Conservation (phyloP, 2,113 vertebrate genomes). For the Platichthys flesus region DNA sequence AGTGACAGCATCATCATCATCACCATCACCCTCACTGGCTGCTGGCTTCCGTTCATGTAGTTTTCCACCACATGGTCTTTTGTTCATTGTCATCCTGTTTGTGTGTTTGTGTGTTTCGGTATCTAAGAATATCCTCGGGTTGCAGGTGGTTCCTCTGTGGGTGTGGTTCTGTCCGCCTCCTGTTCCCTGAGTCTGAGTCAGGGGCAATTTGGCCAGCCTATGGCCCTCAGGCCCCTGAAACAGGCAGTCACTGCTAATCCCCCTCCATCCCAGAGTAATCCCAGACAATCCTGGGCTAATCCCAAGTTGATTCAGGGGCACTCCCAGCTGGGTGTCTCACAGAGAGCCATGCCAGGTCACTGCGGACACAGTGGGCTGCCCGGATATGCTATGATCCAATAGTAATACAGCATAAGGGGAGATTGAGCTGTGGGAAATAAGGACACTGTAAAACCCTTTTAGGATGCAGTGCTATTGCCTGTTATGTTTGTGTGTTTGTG, state of each 20-base stretch:
- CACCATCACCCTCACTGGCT: slow-evolving; percentile 40
- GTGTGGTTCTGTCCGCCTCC: slow-evolving; percentile 67
- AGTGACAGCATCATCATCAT: slow-evolving; percentile 12
- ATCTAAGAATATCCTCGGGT: slow-evolving; percentile 63
- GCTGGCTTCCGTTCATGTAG: slow-evolving; percentile 41
- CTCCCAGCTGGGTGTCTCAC: slow-evolving; percentile 83
- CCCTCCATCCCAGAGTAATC: slow-evolving; percentile 82
- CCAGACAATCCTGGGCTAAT: slow-evolving; percentile 84
- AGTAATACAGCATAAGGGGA: slow-evolving; percentile 44
- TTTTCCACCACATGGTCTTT: slow-evolving; percentile 52
- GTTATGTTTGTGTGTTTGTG: slow-evolving; percentile 22
- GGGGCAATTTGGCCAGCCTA: slow-evolving; percentile 77
- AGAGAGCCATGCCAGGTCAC: slow-evolving; percentile 75
- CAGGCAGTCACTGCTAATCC: slow-evolving; percentile 84
- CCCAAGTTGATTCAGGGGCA: slow-evolving; percentile 84
- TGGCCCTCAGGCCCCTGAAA: slow-evolving; percentile 81
- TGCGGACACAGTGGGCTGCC: slow-evolving; percentile 56
- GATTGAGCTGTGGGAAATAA: slow-evolving; percentile 41
- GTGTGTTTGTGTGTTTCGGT: slow-evolving; percentile 25
- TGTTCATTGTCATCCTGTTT: slow-evolving; percentile 44
- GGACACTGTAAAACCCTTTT: slow-evolving; percentile 29
- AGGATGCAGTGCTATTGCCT: slow-evolving; percentile 25
- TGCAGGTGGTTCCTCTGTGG: slow-evolving; percentile 71
- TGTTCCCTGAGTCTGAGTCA: slow-evolving; percentile 73
- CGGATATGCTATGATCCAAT: slow-evolving; percentile 66